phyloP scores from a whole-genome alignment of 1,140 invertebrate genomes.

The Bombus superbus region DNA sequence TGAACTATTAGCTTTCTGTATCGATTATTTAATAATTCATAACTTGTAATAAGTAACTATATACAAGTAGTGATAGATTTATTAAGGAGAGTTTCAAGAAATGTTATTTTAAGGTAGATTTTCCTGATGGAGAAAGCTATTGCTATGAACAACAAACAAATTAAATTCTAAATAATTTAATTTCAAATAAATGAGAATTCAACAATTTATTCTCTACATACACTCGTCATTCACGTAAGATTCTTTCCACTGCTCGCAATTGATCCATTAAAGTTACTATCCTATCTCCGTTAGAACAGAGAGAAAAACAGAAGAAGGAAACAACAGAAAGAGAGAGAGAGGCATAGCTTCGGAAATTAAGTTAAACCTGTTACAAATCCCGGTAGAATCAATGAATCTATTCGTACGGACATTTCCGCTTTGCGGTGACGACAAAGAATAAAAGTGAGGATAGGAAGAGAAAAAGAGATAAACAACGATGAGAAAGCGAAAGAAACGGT shows the following conservation, averaged over 20 bases:
- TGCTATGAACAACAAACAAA: not conserved
- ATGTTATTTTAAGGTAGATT: not conserved
- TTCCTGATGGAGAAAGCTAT: not conserved
- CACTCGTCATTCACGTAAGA: not conserved
- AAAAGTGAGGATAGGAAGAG: not conserved
- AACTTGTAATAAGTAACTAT: not conserved
- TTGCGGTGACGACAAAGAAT: not conserved
- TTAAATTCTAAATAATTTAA: not conserved
- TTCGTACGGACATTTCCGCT: not conserved
- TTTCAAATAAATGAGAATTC: not conserved
- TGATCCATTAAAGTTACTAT: not conserved
- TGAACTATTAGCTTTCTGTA: not conserved
- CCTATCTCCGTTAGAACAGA: not conserved
- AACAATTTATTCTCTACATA: too few species aligned
- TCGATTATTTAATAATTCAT: not conserved
- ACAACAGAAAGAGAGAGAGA: not conserved
- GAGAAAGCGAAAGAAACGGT: not conserved
- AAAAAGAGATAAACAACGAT: not conserved
- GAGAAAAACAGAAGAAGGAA: not conserved
- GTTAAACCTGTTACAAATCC: not conserved
- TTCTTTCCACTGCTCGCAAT: not conserved
- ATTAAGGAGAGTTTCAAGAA: not conserved
- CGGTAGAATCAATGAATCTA: constrained; percentile 2
- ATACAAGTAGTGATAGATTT: not conserved
- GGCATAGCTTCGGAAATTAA: not conserved